Evolutionary conservation across 1,140 invertebrate species (phyloP).

Genomic region (Halictus rubicundus): DNA sequence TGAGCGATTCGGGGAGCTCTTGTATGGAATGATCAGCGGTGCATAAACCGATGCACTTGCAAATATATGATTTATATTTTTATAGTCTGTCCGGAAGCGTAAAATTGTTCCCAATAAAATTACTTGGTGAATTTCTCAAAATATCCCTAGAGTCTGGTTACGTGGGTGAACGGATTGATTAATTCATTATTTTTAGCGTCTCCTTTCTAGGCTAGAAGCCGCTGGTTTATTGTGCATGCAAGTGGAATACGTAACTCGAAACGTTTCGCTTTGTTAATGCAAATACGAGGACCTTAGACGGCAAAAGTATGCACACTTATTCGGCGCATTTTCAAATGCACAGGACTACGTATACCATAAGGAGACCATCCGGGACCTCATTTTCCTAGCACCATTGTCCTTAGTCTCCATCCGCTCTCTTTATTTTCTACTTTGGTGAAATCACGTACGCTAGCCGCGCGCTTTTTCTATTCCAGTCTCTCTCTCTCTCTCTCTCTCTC

Average conservation of each 20-base stretch:
- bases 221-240: no score
- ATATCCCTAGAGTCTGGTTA: no score
- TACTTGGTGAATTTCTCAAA: no score
- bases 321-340: slow-evolving; percentile 11
- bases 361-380: slow-evolving; percentile 36
- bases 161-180: no score
- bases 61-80: no score
- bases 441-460: slow-evolving; percentile 24
- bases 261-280: background rate
- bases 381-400: slow-evolving; percentile 25
- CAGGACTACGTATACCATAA: slow-evolving; percentile 24
- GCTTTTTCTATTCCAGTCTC: background rate
- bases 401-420: slow-evolving; percentile 1
- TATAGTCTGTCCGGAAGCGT: no score
- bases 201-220: no score
- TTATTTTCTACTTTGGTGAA: slow-evolving; percentile 44
- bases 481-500: background rate
- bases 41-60: no score
- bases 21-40: no score
- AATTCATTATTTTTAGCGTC: no score
- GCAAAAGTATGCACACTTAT: background rate
- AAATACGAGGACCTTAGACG: background rate
- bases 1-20: no score
- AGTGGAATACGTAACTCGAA: background rate
- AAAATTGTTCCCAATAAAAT: no score